Evolutionary conservation across 2,113 vertebrate species (phyloP).

Genomic region (Ramphastos sulfuratus): DNA sequence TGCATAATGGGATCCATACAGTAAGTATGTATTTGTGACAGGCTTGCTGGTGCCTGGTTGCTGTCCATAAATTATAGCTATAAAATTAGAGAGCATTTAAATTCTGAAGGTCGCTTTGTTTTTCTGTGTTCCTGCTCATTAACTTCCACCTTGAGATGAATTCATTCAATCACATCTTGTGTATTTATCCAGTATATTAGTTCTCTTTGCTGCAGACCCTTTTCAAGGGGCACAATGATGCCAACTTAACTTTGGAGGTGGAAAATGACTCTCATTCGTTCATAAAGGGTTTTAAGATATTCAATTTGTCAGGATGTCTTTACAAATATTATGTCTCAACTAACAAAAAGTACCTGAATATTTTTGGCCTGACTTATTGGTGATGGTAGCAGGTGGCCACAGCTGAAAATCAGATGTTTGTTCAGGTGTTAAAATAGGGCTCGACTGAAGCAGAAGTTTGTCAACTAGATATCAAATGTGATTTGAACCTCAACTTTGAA

Average conservation of each 20-base stretch:
- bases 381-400: background rate
- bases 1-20: background rate
- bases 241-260: background rate
- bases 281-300: background rate
- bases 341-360: background rate
- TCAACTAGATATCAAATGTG: background rate
- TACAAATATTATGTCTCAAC: background rate
- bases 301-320: background rate
- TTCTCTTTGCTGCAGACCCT: background rate
- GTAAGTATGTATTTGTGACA: background rate
- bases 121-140: background rate
- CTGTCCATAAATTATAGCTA: background rate
- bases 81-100: background rate
- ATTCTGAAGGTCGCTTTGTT: background rate
- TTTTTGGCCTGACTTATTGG: background rate
- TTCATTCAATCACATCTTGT: background rate
- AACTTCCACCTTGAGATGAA: background rate
- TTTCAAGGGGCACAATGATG: background rate
- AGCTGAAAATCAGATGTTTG: background rate
- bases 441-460: background rate
- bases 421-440: background rate
- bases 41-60: background rate
- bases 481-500: background rate
- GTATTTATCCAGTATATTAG: background rate
- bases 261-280: background rate